Conservation (phyloP, 2,888 invertebrate species). For the Dryobota labecula region DNA sequence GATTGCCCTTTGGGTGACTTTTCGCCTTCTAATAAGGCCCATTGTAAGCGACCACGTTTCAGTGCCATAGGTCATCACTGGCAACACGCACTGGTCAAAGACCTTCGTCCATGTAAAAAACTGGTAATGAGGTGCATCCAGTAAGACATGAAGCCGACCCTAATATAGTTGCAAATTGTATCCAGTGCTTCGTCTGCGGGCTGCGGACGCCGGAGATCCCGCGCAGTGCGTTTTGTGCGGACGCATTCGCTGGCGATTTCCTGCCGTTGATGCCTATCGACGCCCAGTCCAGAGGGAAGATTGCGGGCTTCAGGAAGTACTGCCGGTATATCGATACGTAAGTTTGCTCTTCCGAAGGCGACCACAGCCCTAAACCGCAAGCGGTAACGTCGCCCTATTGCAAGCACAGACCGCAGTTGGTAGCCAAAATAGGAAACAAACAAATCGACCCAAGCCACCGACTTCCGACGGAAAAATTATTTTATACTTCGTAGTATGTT, state of each 20-base stretch:
- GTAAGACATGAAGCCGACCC: background rate
- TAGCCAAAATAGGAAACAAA: too few relatives aligned
- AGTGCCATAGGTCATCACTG: too few relatives aligned
- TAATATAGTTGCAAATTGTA: background rate
- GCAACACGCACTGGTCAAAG: too few relatives aligned
- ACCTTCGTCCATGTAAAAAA: too few relatives aligned
- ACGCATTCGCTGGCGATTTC: slow-evolving; percentile 81
- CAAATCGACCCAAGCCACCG: too few relatives aligned
- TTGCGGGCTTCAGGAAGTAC: slow-evolving; percentile 77
- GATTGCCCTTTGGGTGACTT: too few relatives aligned
- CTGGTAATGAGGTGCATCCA: background rate
- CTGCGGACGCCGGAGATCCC: slow-evolving; percentile 73
- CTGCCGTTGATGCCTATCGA: slow-evolving; percentile 77
- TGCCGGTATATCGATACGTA: slow-evolving; percentile 78
- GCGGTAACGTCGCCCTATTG: background rate
- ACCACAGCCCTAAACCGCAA: background rate
- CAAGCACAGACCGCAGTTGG: background rate
- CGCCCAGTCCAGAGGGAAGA: slow-evolving; percentile 70
- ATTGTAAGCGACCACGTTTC: too few relatives aligned
- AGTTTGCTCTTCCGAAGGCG: slow-evolving; percentile 52
- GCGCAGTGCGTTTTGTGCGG: slow-evolving; percentile 73
- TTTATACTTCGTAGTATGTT: too few relatives aligned
- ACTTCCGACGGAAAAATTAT: too few relatives aligned
- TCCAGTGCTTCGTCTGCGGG: slow-evolving; percentile 83
- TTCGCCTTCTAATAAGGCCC: too few relatives aligned